A percentile compares a stretch with the other conserved stretches of the same genome.
Evolutionary conservation across 2,113 vertebrate genomes (phyloP).

Genomic region (Eulemur rufifrons): DNA sequence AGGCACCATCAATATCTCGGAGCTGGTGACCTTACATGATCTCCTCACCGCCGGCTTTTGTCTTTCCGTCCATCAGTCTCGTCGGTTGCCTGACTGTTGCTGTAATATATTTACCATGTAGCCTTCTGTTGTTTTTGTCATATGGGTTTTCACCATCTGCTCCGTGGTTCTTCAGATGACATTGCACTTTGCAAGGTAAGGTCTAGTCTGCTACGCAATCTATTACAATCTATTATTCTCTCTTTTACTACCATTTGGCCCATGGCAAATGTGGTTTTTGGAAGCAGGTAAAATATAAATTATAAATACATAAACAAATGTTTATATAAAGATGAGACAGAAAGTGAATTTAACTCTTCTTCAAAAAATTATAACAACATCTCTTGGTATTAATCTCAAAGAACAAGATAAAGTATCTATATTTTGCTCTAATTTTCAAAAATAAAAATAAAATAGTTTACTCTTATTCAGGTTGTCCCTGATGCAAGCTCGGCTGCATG

Average conservation of each 20-base stretch:
- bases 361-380: background rate
- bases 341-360: background rate
- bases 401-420: background rate
- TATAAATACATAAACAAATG: background rate
- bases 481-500: background rate
- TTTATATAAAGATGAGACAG: background rate
- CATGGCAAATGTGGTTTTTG: background rate
- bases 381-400: background rate
- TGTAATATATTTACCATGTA: background rate
- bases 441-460: background rate
- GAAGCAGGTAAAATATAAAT: background rate
- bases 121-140: conserved; percentile 62
- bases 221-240: background rate
- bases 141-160: conserved; percentile 63
- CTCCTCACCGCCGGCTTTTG: rapidly evolving
- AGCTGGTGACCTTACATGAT: background rate
- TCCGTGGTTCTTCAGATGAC: background rate
- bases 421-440: background rate
- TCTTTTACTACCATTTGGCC: background rate
- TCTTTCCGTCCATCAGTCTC: background rate
- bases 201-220: background rate
- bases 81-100: background rate
- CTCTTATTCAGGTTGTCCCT: background rate
- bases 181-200: conserved; percentile 37
- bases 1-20: background rate